phyloP scores from a whole-genome alignment of 1,140 invertebrate genomes.

The Drosophila micromelanica region DNA sequence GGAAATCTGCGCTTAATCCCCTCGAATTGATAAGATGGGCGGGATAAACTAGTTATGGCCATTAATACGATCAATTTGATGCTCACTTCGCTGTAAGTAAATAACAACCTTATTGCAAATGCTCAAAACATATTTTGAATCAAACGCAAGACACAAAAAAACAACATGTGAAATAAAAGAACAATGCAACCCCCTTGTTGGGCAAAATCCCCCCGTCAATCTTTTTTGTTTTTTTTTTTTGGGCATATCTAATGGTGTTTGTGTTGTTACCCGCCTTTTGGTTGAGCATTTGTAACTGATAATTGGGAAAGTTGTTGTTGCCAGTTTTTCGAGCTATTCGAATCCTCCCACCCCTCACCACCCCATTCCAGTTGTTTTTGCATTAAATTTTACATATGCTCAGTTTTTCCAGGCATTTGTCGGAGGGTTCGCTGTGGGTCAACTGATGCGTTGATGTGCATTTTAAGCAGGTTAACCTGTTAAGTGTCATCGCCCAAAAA shows the following conservation, averaged over 20 bases:
- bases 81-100: slow-evolving; percentile 79
- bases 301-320: slow-evolving; percentile 66
- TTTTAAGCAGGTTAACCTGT: slow-evolving; percentile 79
- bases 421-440: slow-evolving; percentile 44
- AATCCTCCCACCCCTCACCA: too few relatives aligned
- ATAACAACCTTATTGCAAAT: slow-evolving; percentile 78
- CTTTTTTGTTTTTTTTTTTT: not conserved
- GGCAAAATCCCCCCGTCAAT: too few relatives aligned
- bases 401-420: slow-evolving; percentile 32
- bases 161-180: too few relatives aligned
- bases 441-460: slow-evolving; percentile 75
- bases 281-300: slow-evolving; percentile 64
- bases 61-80: slow-evolving; percentile 85
- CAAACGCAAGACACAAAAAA: too few relatives aligned
- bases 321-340: slow-evolving; percentile 10
- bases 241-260: slow-evolving; percentile 52
- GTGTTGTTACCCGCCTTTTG: slow-evolving; percentile 55
- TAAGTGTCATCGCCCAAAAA: slow-evolving; percentile 54
- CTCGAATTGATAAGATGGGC: slow-evolving; percentile 78
- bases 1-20: slow-evolving; percentile 84
- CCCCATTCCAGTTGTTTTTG: not conserved
- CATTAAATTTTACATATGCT: slow-evolving; percentile 68
- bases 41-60: slow-evolving; percentile 84
- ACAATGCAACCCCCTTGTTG: slow-evolving; percentile 16
- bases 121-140: slow-evolving; percentile 34